Evolutionary conservation across 2,888 invertebrate genomes (phyloP).

Genomic region (Lagria hirta): DNA sequence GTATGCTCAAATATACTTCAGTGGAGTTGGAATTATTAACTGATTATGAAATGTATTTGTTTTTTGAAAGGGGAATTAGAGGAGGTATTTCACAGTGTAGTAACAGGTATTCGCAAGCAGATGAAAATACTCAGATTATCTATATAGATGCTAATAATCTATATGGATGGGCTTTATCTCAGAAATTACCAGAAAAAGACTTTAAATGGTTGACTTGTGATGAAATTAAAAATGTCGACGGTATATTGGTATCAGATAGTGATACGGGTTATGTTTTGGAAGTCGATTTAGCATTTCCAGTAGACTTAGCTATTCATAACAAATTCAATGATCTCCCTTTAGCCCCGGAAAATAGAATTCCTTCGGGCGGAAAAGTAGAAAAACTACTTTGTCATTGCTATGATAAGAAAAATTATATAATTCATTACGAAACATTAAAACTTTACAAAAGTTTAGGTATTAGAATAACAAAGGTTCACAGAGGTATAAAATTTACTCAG

Average conservation of each 20-base stretch:
- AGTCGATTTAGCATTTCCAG: slow-evolving; percentile 25
- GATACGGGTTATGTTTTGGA: slow-evolving; percentile 25
- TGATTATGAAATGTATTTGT: slow-evolving; percentile 24
- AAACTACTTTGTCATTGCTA: slow-evolving; percentile 23
- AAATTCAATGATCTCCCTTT: slow-evolving; percentile 23
- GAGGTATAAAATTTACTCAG: slow-evolving; percentile 26
- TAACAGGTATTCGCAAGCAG: slow-evolving; percentile 20
- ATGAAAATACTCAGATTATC: slow-evolving; percentile 21
- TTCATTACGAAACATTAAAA: slow-evolving; percentile 22
- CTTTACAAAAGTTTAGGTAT: slow-evolving; percentile 25
- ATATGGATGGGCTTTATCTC: slow-evolving; percentile 26
- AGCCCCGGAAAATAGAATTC: slow-evolving; percentile 24
- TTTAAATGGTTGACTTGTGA: slow-evolving; percentile 22
- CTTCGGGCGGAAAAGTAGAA: slow-evolving; percentile 22
- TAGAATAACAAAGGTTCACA: slow-evolving; percentile 22
- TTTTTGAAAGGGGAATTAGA: slow-evolving; percentile 21
- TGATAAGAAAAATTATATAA: slow-evolving; percentile 21
- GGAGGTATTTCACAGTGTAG: slow-evolving; percentile 18
- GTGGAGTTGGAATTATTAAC: slow-evolving; percentile 17
- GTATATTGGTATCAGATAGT: slow-evolving; percentile 21
- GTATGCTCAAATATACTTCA: slow-evolving; percentile 31
- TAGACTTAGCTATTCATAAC: slow-evolving; percentile 25
- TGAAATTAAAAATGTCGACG: slow-evolving; percentile 20
- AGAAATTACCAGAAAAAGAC: slow-evolving; percentile 17
- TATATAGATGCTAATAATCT: slow-evolving; percentile 26